A percentile compares a stretch with the other conserved stretches of the same genome.
Evolutionary conservation across 2,888 invertebrate genomes (phyloP).

Genomic region (Troilus luridus): DNA sequence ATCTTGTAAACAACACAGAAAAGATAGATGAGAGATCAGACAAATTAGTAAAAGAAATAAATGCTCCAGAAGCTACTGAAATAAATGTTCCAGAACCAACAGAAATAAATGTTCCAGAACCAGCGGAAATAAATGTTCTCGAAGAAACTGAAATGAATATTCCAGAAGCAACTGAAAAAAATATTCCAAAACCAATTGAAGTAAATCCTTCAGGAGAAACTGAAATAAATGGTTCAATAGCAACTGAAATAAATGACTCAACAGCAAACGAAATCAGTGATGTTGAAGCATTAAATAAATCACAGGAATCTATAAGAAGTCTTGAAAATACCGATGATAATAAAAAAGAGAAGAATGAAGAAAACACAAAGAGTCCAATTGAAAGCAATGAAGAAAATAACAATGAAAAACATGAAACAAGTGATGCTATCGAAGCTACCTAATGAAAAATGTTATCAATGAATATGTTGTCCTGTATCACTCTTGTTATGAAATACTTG

Average conservation of each 20-base stretch:
- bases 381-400: slow-evolving; percentile 48
- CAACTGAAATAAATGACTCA: neutral
- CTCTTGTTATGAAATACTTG: neutral
- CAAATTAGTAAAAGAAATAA: neutral
- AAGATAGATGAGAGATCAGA: neutral
- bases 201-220: neutral
- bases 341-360: neutral
- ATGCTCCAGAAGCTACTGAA: neutral
- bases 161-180: neutral
- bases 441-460: neutral
- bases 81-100: neutral
- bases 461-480: neutral
- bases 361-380: neutral
- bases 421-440: slow-evolving; percentile 12
- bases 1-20: neutral
- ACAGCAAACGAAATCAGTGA: neutral
- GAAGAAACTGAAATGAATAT: neutral
- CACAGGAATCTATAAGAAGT: neutral
- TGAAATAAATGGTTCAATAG: neutral
- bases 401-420: slow-evolving; percentile 37
- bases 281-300: neutral
- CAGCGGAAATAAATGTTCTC: neutral
- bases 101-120: neutral
- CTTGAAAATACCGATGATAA: neutral
- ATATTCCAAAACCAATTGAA: neutral